These are phyloP conservation scores for Drosophila equinoxialis DNA, from an alignment of 1,140 invertebrate genomes.

Conservation along the genomic window DNA sequence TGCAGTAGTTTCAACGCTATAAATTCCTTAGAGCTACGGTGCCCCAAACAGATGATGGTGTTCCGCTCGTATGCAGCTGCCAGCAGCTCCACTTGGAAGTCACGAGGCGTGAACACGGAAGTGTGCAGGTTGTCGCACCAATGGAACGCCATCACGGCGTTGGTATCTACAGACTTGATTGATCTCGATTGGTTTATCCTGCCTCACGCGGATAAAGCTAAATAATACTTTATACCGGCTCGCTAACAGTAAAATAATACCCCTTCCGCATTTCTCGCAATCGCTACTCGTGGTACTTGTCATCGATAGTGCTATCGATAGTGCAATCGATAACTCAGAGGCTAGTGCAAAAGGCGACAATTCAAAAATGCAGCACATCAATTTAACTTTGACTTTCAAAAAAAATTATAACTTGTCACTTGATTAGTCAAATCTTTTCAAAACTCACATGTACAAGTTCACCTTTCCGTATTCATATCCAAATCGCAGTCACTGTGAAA, in stretches of 20 bases:
- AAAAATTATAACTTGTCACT: background rate
- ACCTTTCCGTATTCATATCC: too few species aligned
- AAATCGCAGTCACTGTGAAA: background rate
- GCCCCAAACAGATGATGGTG: constrained; percentile 93
- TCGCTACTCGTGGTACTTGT: background rate
- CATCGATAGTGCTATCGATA: background rate
- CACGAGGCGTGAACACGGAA: constrained; percentile 87
- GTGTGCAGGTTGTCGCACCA: constrained; percentile 83
- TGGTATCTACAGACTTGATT: background rate
- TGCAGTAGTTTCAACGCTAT: constrained; percentile 94
- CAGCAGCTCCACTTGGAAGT: constrained; percentile 92
- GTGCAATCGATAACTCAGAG: background rate
- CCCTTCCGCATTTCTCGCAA: constrained; percentile 8
- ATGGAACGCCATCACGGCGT: constrained; percentile 74
- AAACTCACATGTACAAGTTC: too few species aligned
- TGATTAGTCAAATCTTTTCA: too few species aligned
- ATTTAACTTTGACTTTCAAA: background rate
- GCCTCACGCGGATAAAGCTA: background rate
- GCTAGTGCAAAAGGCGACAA: background rate
- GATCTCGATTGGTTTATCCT: background rate
- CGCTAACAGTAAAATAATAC: background rate
- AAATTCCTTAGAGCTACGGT: constrained; percentile 93
- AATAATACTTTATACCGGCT: constrained; percentile 12
- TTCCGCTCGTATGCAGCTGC: constrained; percentile 91
- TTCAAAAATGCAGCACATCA: background rate